Evolutionary conservation across 2,888 invertebrate genomes (phyloP).

Genomic region (Furcula furcula): DNA sequence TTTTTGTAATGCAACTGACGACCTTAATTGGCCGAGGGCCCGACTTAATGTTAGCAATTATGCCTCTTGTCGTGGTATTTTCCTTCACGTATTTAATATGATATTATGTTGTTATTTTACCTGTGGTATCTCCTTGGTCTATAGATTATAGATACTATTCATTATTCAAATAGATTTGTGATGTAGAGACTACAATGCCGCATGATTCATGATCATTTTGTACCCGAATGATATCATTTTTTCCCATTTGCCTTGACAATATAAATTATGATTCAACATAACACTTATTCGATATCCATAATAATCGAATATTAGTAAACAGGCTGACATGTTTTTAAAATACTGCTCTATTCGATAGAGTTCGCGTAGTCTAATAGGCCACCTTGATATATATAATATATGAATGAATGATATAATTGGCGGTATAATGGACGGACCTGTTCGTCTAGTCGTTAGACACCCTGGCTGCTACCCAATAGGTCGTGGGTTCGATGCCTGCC

Average conservation of each 20-base stretch:
- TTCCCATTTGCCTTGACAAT: slow-evolving; percentile 1
- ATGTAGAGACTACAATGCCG: slow-evolving; percentile 18
- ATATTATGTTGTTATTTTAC: slow-evolving; percentile 25
- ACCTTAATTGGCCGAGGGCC: slow-evolving; percentile 31
- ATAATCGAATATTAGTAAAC: slow-evolving; percentile 15
- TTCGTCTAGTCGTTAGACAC: no score
- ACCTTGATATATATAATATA: no score
- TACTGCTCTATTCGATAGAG: slow-evolving; percentile 4
- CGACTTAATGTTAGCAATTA: slow-evolving; percentile 35
- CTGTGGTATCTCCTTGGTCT: slow-evolving; percentile 23
- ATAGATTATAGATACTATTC: slow-evolving; percentile 6
- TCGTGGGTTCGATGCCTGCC: no score
- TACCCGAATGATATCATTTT: neutral
- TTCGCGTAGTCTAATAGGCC: slow-evolving; percentile 5
- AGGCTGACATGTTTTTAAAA: slow-evolving; percentile 11
- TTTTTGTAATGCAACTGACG: slow-evolving; percentile 32
- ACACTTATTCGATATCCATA: slow-evolving; percentile 3
- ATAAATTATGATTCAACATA: neutral
- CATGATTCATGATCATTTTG: slow-evolving; percentile 2
- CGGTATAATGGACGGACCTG: no score
- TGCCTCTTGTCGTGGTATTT: slow-evolving; percentile 33
- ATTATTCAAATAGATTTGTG: slow-evolving; percentile 7
- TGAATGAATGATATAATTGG: no score
- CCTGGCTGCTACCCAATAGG: no score
- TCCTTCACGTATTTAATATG: slow-evolving; percentile 19